Conservation (phyloP, 2,888 invertebrate species). For the Psylliodes chrysocephalus region DNA sequence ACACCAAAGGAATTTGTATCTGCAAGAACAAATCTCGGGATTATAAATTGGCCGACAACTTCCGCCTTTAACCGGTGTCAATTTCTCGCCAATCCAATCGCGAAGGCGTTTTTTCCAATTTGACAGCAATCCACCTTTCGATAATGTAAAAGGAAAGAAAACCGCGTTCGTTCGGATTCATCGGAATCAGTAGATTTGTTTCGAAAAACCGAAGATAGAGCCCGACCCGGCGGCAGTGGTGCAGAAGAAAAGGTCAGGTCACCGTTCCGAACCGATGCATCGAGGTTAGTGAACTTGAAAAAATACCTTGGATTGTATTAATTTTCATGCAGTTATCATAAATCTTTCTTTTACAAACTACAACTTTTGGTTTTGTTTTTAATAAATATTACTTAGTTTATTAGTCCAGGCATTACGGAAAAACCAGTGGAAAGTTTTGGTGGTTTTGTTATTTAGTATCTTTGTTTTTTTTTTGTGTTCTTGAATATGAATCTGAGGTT, state of each 20-base stretch:
- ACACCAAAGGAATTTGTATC: neutral
- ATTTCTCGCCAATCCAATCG: slow-evolving; percentile 7
- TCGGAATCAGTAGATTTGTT: neutral
- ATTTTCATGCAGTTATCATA: no score
- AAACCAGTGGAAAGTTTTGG: no score
- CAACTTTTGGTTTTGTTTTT: no score
- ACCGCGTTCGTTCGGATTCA: neutral
- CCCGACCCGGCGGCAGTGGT: neutral
- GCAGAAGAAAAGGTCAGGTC: slow-evolving; percentile 20
- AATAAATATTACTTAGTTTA: no score
- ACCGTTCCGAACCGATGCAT: slow-evolving; percentile 21
- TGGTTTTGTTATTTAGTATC: no score
- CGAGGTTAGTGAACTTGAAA: slow-evolving; percentile 25
- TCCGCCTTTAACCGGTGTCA: slow-evolving; percentile 12
- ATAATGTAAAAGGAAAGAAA: neutral
- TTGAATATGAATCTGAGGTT: no score
- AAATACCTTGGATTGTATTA: neutral
- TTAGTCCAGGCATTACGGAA: no score
- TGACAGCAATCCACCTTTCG: neutral
- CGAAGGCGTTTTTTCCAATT: neutral
- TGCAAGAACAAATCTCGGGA: slow-evolving; percentile 3
- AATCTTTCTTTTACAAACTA: no score
- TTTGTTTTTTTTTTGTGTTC: no score
- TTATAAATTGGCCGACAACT: slow-evolving; percentile 3
- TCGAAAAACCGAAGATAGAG: neutral